These are phyloP conservation scores for Lordiphosa stackelbergi DNA, from an alignment of 1,140 invertebrate genomes.

Conservation along the genomic window DNA sequence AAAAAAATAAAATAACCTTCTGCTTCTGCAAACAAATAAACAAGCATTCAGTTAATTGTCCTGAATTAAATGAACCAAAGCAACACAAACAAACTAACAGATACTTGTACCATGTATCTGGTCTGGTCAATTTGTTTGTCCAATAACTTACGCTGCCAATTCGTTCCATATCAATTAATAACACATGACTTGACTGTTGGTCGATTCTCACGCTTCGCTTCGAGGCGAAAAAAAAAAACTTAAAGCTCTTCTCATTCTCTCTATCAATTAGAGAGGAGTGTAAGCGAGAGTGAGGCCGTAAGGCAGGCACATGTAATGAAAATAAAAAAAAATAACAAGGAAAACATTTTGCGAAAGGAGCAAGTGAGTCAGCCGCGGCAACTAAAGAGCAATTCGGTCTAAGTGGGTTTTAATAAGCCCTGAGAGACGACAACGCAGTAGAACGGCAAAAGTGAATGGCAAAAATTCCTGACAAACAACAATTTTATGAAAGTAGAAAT, in stretches of 20 bases:
- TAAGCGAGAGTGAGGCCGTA: too few species aligned
- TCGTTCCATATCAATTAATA: too few species aligned
- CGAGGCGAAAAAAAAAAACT: not conserved
- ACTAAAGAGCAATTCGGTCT: constrained; percentile 11
- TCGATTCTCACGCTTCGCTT: too few species aligned
- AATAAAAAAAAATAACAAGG: constrained; percentile 11
- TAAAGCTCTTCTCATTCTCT: not conserved
- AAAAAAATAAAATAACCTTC: too few species aligned
- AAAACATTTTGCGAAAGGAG: constrained; percentile 10
- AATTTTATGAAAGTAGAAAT: constrained; percentile 11
- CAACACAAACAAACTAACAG: too few species aligned
- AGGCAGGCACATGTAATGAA: constrained; percentile 4
- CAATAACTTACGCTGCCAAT: too few species aligned
- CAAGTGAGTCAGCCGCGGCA: not conserved
- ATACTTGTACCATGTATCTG: too few species aligned
- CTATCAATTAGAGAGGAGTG: constrained; percentile 7
- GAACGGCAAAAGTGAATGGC: constrained; percentile 9
- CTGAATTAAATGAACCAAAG: too few species aligned
- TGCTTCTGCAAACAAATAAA: too few species aligned
- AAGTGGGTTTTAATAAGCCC: constrained; percentile 15
- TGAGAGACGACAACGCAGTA: constrained; percentile 1
- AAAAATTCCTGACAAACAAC: not conserved
- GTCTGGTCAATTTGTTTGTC: too few species aligned
- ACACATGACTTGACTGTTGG: too few species aligned
- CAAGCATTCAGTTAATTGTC: too few species aligned